These are phyloP conservation scores for Parasteatoda lunata DNA, from an alignment of 2,888 invertebrate genomes.

Conservation along the genomic window DNA sequence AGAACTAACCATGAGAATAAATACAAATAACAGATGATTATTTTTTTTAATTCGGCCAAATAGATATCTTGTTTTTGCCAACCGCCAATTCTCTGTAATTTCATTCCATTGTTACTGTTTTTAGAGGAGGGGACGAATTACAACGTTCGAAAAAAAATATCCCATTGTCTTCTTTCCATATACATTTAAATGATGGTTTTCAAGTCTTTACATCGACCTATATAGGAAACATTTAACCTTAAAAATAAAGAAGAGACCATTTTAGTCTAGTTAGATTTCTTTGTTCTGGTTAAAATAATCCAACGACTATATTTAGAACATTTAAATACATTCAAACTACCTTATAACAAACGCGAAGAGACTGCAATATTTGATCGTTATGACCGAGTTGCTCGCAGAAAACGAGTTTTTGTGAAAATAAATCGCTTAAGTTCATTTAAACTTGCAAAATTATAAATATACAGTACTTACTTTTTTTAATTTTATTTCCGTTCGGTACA, in stretches of 20 bases:
- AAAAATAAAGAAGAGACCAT: background rate
- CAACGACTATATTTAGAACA: background rate
- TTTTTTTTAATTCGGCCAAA: background rate
- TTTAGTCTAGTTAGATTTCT: background rate
- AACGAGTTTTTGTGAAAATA: too few species aligned
- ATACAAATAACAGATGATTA: background rate
- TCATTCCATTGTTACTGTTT: background rate
- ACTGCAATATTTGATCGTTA: too few species aligned
- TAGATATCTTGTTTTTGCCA: background rate
- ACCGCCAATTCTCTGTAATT: background rate
- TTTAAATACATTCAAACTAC: too few species aligned
- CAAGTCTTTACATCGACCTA: background rate
- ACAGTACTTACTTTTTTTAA: too few species aligned
- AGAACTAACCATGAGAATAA: background rate
- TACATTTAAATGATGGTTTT: background rate
- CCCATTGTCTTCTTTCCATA: background rate
- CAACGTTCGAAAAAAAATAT: background rate
- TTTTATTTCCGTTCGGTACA: too few species aligned
- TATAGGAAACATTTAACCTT: constrained; percentile 5
- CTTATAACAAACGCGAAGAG: too few species aligned
- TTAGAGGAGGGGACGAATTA: background rate
- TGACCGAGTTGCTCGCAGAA: too few species aligned
- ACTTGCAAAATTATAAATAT: too few species aligned
- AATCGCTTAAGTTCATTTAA: too few species aligned
- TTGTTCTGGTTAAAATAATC: background rate